phyloP scores from a whole-genome alignment of 2,113 vertebrate genomes.

The western clawed frog (Xenopus tropicalis) region UCB_Xtro_10.0 CM004450.2:146474001-146474500 shows the following conservation, averaged over 20 bases:
- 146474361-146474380: neutral
- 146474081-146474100: too few species aligned
- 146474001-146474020: conserved; percentile 59
- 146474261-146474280: too few species aligned
- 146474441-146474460: conserved; percentile 16
- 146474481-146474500: neutral
- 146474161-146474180: too few species aligned
- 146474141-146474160: neutral
- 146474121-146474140: too few species aligned
- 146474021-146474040: conserved; percentile 71
- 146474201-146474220: too few species aligned
- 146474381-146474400: neutral
- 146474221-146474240: too few species aligned
- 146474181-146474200: too few species aligned
- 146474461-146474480: conserved; percentile 37
- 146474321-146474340: conserved; percentile 33
- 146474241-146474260: too few species aligned
- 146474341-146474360: neutral
- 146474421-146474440: neutral
- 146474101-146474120: neutral
- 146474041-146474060: conserved; percentile 65
- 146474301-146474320: neutral
- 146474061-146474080: conserved; percentile 47
- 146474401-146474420: too few species aligned
- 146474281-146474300: neutral